Conservation (phyloP, 2,797 vertebrate genomes). For the Crenichthys baileyi region DNA sequence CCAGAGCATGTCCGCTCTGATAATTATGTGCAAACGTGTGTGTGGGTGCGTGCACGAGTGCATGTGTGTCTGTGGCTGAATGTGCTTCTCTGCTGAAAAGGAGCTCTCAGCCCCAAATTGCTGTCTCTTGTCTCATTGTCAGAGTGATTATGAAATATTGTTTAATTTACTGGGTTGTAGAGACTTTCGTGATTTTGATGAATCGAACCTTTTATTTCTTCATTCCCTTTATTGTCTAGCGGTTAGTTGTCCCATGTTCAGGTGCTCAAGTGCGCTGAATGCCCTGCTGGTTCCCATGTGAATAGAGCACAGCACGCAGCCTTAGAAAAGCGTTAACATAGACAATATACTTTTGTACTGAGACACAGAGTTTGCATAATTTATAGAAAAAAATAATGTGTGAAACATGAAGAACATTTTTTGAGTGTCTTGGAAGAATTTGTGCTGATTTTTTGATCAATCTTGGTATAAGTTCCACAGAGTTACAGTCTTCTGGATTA, state of each 20-base stretch:
- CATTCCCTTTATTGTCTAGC: constrained; percentile 84
- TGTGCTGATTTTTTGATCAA: neutral
- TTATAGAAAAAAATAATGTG: neutral
- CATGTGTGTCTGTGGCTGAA: constrained; percentile 45
- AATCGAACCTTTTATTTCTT: constrained; percentile 88
- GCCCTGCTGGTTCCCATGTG: constrained; percentile 35
- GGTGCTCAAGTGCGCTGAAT: constrained; percentile 48
- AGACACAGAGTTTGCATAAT: constrained; percentile 14
- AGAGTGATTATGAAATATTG: constrained; percentile 94
- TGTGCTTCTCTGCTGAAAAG: constrained; percentile 79
- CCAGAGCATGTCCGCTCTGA: constrained; percentile 86
- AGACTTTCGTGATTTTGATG: constrained; percentile 86
- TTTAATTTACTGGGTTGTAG: constrained; percentile 87
- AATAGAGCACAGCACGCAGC: constrained; percentile 34
- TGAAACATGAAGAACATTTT: neutral
- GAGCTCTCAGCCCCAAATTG: constrained; percentile 89
- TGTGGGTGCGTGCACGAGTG: constrained; percentile 21
- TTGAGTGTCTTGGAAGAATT: neutral
- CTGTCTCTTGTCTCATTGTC: constrained; percentile 85
- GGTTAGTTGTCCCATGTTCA: constrained; percentile 63
- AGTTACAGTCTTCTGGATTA: too few species aligned
- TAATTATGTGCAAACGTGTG: constrained; percentile 86
- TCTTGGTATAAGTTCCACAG: neutral
- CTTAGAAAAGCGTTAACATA: constrained; percentile 15
- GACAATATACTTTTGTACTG: constrained; percentile 21